Evolutionary conservation across 1,140 invertebrate genomes (phyloP), one percentile per base, ranked within the genome.

Genomic region (Drosophila persimilis): DNA sequence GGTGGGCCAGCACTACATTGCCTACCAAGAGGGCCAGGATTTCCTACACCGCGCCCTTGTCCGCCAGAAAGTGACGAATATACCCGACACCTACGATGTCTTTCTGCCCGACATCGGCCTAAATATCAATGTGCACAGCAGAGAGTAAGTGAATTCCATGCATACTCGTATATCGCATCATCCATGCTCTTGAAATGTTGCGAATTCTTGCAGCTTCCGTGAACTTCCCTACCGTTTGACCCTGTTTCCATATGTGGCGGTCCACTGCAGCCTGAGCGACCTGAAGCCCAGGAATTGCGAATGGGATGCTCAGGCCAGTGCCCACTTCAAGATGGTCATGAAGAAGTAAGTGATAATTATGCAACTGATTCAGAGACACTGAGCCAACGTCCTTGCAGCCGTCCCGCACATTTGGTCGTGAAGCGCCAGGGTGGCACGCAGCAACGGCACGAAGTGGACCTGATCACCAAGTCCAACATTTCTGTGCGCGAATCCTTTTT

Each of bases 401-500:
- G 65, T 43, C 26, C 58, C 22, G 73, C 74, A 9, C 31, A 59
- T 7, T 39, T 80, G 15, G 53, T 43, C 6, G 43, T 67, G 3
- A 24, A 64, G 1, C 51, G 29, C 1, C 0, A 45, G 6, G 0
- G 67, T 6, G 0, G 67, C 8, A 29, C 48, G 20, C 5, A 31
- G 22, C 26, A 53, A 5, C 7, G 31, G 6, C 56, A 62, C 11
- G 76, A 81, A n/a, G 78, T 91, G 20, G 86, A 91, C 50, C 53
- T 91, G 0, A 48, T 74, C 0, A 69, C 58, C 6, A 54, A 46
- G 0, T 51, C 62, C 0, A 24, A 39, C 0, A 84, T 84, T 45
- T 91, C 88, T 6, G 47, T 91, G 3, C 77, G 78, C 1, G 80
- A 91, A 8, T 52, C 90, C 55, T 90, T 91, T 74, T 70, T 91